Percentiles rank a stretch among this genome's conserved stretches.
Conservation (phyloP, 2,888 invertebrate genomes). For the Conomelus anceps region DNA sequence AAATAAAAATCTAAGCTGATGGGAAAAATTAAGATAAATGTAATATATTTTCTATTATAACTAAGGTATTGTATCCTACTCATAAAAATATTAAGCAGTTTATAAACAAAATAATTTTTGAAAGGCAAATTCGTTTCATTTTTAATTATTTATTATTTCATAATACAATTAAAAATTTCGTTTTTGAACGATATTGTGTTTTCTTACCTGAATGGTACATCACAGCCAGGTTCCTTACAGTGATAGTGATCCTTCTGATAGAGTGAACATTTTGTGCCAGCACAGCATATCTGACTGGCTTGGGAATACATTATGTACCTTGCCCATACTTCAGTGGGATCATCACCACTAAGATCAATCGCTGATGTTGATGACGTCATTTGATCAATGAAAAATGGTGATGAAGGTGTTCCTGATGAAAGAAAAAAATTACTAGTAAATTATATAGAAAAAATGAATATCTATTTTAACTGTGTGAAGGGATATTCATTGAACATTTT, state of each 20-base stretch:
- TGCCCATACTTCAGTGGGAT: conserved; percentile 32
- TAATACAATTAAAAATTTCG: no score
- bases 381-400: conserved; percentile 13
- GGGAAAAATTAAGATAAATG: no score
- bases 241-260: conserved; percentile 67
- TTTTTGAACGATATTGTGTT: neutral
- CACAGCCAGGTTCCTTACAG: conserved; percentile 71
- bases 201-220: conserved; percentile 59
- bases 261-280: conserved; percentile 30
- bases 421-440: neutral
- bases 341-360: conserved; percentile 32
- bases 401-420: conserved; percentile 12
- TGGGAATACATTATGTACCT: conserved; percentile 30
- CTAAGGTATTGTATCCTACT: no score
- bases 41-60: no score
- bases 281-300: conserved; percentile 23
- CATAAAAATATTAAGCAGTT: no score
- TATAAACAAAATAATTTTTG: no score
- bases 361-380: conserved; percentile 22
- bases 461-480: no score
- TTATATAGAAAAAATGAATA: no score
- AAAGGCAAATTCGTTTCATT: no score
- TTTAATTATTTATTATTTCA: no score
- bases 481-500: no score
- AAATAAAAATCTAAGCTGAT: no score